Percentiles rank a stretch among this genome's conserved stretches.
phyloP scores from a whole-genome alignment of 2,888 invertebrate genomes.

The Meloe dianella region DNA sequence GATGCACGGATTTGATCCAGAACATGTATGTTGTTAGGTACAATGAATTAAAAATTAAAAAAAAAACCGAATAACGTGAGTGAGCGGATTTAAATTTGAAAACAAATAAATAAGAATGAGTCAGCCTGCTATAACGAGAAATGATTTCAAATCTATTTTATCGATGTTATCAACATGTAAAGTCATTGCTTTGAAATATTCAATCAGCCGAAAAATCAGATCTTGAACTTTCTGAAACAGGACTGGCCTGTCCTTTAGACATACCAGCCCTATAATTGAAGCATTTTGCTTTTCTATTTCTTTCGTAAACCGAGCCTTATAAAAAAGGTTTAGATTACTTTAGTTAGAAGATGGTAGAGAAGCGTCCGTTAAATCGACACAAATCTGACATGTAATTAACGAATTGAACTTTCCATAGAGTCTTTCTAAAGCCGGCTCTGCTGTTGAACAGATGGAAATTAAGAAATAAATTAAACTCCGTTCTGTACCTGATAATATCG shows the following conservation, averaged over 20 bases:
- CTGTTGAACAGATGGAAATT: neutral
- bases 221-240: neutral
- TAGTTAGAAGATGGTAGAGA: too few species aligned
- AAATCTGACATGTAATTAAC: too few species aligned
- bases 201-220: slow-evolving; percentile 9
- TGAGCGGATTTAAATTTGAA: slow-evolving; percentile 3
- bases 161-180: slow-evolving; percentile 7
- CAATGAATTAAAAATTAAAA: neutral
- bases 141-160: neutral
- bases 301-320: too few species aligned
- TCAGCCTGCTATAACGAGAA: neutral
- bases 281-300: too few species aligned
- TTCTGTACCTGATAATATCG: neutral
- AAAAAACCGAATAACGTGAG: neutral
- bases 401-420: too few species aligned
- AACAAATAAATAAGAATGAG: slow-evolving; percentile 10
- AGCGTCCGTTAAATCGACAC: too few species aligned
- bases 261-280: too few species aligned
- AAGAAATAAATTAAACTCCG: neutral
- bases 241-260: too few species aligned
- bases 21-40: neutral
- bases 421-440: too few species aligned
- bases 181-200: slow-evolving; percentile 6
- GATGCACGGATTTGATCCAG: slow-evolving; percentile 2
- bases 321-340: too few species aligned